Conservation (phyloP, 2,113 vertebrate genomes). For the Lasiurus borealis region DNA sequence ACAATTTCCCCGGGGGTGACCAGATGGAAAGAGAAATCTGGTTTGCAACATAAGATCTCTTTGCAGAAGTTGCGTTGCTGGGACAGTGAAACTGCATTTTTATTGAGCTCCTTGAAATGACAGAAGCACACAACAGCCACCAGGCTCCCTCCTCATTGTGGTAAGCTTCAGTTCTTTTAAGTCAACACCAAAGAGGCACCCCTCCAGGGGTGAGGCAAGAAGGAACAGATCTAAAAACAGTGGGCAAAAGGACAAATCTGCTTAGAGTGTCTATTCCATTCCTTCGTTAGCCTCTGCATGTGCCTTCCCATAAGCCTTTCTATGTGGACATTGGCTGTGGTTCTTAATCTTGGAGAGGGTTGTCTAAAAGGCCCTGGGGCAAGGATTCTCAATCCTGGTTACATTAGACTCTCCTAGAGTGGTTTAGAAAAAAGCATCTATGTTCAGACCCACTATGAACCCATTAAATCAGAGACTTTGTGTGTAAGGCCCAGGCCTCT, state of each 20-base stretch:
- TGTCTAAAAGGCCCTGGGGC: not conserved
- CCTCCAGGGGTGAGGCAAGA: conserved; percentile 60
- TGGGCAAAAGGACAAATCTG: conserved; percentile 39
- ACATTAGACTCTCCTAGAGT: not conserved
- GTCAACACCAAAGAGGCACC: conserved; percentile 57
- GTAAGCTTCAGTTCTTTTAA: conserved; percentile 68
- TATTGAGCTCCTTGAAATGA: conserved; percentile 80
- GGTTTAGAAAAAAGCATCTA: not conserved
- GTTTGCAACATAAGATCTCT: conserved; percentile 72
- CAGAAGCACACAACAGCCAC: conserved; percentile 60
- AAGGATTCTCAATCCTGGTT: not conserved
- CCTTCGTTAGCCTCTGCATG: no score
- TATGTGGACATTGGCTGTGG: not conserved
- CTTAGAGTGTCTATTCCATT: not conserved
- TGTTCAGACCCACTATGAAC: not conserved
- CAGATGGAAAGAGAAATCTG: conserved; percentile 81
- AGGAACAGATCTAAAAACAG: conserved; percentile 68
- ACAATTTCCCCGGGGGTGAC: conserved; percentile 77
- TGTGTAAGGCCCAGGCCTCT: not conserved
- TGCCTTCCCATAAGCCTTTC: not conserved
- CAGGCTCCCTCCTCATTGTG: conserved; percentile 51
- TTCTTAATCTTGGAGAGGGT: not conserved
- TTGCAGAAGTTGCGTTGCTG: conserved; percentile 48
- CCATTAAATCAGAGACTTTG: not conserved
- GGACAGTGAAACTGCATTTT: conserved; percentile 74